Conservation (phyloP, 2,888 invertebrate genomes). For the Plagiodera versicolora region DNA sequence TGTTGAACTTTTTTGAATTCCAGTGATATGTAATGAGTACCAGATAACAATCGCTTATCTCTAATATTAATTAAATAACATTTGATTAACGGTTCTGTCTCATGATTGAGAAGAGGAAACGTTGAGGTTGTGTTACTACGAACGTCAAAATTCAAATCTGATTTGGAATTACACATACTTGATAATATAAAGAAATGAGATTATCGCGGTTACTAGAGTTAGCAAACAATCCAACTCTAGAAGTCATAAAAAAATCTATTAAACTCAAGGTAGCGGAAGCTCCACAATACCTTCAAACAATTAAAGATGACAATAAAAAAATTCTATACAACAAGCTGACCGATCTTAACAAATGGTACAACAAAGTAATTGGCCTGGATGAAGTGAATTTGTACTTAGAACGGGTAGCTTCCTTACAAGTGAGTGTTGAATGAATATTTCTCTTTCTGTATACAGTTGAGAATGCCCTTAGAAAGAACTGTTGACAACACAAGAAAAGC, state of each 20-base stretch:
- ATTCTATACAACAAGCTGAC: constrained; percentile 72
- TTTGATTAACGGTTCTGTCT: too few relatives aligned
- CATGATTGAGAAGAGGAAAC: not conserved
- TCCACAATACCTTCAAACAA: constrained; percentile 36
- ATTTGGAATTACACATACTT: too few relatives aligned
- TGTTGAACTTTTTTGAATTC: too few relatives aligned
- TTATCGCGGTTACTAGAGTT: not conserved
- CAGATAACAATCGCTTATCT: too few relatives aligned
- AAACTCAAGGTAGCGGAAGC: constrained; percentile 35
- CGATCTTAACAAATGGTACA: constrained; percentile 70
- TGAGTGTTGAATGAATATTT: constrained; percentile 37
- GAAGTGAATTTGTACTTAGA: constrained; percentile 77
- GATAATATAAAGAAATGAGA: not conserved
- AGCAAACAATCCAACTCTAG: constrained; percentile 10
- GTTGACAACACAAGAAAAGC: constrained; percentile 65
- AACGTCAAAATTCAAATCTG: too few relatives aligned
- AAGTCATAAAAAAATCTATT: constrained; percentile 36
- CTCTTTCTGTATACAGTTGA: not conserved
- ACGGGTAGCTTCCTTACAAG: constrained; percentile 70
- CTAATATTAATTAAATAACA: too few relatives aligned
- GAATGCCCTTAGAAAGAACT: constrained; percentile 61
- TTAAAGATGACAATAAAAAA: constrained; percentile 41
- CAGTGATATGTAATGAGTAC: too few relatives aligned
- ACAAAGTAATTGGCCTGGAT: constrained; percentile 74
- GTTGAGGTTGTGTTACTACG: not conserved